These are phyloP conservation scores for Drosophila parthenogenetica DNA, from an alignment of 2,888 invertebrate species.

Conservation along the genomic window DNA sequence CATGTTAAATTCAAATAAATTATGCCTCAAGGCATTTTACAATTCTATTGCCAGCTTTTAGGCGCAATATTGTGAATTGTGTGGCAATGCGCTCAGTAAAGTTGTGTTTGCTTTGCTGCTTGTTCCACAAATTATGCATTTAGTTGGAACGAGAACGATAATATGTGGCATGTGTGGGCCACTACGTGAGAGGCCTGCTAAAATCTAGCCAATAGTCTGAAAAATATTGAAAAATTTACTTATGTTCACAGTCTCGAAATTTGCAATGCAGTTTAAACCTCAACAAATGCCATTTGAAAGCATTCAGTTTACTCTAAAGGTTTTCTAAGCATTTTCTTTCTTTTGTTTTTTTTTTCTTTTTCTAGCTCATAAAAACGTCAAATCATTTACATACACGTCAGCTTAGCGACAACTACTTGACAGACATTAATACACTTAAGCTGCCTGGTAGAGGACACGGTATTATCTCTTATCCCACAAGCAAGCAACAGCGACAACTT, in stretches of 20 bases:
- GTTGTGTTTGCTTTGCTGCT: conserved; percentile 20
- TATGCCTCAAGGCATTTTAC: conserved; percentile 70
- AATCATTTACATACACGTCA: conserved; percentile 79
- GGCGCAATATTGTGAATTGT: conserved; percentile 57
- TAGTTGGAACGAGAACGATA: conserved; percentile 37
- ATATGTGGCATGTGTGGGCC: conserved; percentile 61
- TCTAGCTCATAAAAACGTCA: conserved; percentile 75
- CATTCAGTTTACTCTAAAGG: conserved; percentile 8
- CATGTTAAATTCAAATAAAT: conserved; percentile 74
- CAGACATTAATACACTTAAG: conserved; percentile 82
- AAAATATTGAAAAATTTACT: conserved; percentile 70
- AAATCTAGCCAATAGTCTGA: conserved; percentile 55
- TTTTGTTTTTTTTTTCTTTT: conserved; percentile 16
- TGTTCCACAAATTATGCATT: conserved; percentile 71
- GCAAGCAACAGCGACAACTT: conserved; percentile 69
- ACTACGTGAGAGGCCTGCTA: conserved; percentile 69
- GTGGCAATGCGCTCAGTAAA: conserved; percentile 26
- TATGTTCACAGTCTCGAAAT: conserved; percentile 17
- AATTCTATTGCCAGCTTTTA: conserved; percentile 72
- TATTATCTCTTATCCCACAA: conserved; percentile 75
- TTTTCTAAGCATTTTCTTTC: conserved; percentile 2
- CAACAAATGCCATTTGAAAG: conserved; percentile 20
- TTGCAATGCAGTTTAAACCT: conserved; percentile 18
- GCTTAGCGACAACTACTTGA: conserved; percentile 75
- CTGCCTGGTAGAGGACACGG: conserved; percentile 67